These are phyloP conservation scores for Gadopsis bispinosus DNA, from an alignment of 2,797 vertebrate genomes.

Conservation along the genomic window DNA sequence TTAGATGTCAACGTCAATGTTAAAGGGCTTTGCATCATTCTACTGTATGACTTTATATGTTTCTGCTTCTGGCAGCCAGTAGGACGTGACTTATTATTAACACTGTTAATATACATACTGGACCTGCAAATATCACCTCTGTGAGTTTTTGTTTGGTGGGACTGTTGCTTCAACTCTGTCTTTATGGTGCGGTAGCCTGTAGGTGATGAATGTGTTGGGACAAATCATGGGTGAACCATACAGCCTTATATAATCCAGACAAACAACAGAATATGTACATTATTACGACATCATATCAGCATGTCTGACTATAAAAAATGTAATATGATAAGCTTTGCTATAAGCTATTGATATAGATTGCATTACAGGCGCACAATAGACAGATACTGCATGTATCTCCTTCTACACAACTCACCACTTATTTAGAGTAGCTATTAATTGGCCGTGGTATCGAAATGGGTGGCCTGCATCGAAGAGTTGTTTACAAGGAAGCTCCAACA, in stretches of 20 bases:
- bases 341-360: background rate
- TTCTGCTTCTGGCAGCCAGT: background rate
- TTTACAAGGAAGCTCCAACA: background rate
- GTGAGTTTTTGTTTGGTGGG: background rate
- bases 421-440: conserved; percentile 14
- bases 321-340: background rate
- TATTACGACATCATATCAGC: background rate
- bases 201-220: no score
- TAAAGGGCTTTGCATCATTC: background rate
- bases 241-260: no score
- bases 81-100: background rate
- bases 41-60: background rate
- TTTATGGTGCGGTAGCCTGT: background rate
- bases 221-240: no score
- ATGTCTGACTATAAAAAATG: background rate
- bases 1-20: background rate
- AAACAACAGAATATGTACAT: background rate
- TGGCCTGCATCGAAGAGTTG: background rate
- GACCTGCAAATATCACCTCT: background rate
- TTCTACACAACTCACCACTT: background rate
- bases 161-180: background rate
- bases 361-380: no score
- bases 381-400: no score
- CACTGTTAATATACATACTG: background rate
- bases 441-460: background rate